These are phyloP conservation scores for Ormyrus rosae DNA, from an alignment of 2,888 invertebrate genomes.

Conservation along the genomic window DNA sequence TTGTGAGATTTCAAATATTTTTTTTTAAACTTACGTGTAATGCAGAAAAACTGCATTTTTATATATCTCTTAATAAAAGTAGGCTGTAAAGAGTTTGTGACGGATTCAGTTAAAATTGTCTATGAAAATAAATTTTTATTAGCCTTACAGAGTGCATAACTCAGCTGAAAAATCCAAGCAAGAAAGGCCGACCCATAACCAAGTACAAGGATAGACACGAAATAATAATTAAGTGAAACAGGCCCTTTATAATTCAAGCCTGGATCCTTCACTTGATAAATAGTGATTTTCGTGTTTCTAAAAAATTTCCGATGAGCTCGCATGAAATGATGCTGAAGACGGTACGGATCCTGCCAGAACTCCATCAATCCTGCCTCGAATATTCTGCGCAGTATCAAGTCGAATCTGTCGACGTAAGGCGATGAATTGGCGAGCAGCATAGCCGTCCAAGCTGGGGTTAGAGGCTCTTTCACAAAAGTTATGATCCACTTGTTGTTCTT, in stretches of 20 bases:
- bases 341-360: neutral
- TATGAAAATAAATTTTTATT: too few relatives aligned
- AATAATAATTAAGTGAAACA: too few relatives aligned
- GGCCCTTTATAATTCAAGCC: neutral
- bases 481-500: neutral
- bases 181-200: too few relatives aligned
- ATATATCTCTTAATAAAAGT: too few relatives aligned
- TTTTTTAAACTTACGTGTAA: too few relatives aligned
- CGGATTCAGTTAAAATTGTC: too few relatives aligned
- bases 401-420: neutral
- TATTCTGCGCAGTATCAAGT: neutral
- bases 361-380: neutral
- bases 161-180: too few relatives aligned
- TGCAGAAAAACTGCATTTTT: too few relatives aligned
- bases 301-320: neutral
- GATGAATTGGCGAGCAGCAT: neutral
- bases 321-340: neutral
- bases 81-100: too few relatives aligned
- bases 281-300: neutral
- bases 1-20: too few relatives aligned
- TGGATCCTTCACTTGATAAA: neutral
- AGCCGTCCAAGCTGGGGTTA: neutral
- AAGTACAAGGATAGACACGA: too few relatives aligned
- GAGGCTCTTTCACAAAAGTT: neutral
- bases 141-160: too few relatives aligned